These are phyloP conservation scores for Potorous gilbertii DNA, from an alignment of 2,797 vertebrate genomes.

Conservation along the genomic window DNA sequence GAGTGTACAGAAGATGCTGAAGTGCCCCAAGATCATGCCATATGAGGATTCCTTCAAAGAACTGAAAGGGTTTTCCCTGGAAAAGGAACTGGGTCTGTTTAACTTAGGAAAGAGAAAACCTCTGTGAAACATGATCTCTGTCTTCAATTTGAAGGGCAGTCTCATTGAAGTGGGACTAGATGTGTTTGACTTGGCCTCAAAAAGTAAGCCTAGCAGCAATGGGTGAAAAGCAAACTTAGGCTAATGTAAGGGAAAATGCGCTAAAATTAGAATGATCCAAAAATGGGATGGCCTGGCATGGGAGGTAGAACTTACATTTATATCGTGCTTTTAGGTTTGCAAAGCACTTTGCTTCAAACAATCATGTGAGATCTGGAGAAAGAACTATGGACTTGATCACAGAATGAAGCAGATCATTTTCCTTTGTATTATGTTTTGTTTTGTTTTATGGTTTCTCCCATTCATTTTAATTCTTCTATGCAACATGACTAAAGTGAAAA, in stretches of 20 bases:
- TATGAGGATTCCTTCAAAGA: not conserved
- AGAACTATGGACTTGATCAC: too few species aligned
- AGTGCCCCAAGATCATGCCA: not conserved
- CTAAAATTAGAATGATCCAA: not conserved
- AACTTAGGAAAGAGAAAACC: not conserved
- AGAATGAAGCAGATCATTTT: too few species aligned
- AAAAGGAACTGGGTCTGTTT: not conserved
- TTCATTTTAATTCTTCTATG: too few species aligned
- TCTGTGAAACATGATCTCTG: not conserved
- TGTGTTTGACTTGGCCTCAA: not conserved
- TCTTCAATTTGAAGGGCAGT: not conserved
- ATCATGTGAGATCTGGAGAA: not conserved
- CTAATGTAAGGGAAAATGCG: not conserved
- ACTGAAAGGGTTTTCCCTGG: not conserved
- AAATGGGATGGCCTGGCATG: not conserved
- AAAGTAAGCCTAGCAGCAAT: not conserved
- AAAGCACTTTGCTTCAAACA: not conserved
- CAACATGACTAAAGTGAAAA: too few species aligned
- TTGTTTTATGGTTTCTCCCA: too few species aligned
- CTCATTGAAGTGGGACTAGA: not conserved
- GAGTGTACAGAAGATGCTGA: not conserved
- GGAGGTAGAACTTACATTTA: not conserved
- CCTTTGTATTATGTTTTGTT: too few species aligned
- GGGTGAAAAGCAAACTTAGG: not conserved
- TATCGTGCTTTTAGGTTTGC: not conserved